A percentile compares a stretch with the other conserved stretches of the same genome.
These are phyloP conservation scores for Peromyscus californicus DNA, from an alignment of 2,113 vertebrate species.

Conservation along the genomic window DNA sequence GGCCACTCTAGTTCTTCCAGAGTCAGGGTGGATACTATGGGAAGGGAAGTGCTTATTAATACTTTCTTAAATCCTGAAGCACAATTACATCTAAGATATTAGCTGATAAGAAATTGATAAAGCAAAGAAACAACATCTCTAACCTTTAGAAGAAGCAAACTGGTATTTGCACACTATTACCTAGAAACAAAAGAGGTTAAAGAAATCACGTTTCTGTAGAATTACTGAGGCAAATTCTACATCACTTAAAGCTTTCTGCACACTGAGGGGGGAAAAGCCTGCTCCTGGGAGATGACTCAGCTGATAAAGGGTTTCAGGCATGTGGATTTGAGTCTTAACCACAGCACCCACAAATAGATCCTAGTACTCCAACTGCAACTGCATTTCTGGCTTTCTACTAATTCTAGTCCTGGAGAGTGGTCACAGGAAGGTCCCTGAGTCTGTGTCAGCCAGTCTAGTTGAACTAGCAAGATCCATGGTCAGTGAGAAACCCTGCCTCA, in stretches of 20 bases:
- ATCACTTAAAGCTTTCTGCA: conserved; percentile 34
- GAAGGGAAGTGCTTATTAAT: not conserved
- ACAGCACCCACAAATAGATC: not conserved
- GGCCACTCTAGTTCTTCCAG: not conserved
- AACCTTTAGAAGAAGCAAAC: not conserved
- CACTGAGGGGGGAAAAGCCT: not conserved
- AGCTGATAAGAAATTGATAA: conserved; percentile 53
- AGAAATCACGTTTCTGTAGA: conserved; percentile 48
- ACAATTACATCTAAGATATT: not conserved
- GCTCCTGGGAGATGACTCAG: not conserved
- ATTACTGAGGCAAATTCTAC: conserved; percentile 64
- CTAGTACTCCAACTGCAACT: too few relatives aligned
- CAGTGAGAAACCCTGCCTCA: not conserved
- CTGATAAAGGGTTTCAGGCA: not conserved
- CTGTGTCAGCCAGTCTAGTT: not conserved
- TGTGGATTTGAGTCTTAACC: not conserved
- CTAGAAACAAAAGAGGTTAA: conserved; percentile 24
- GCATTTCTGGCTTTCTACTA: not conserved
- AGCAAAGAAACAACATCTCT: conserved; percentile 55
- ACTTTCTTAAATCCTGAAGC: conserved; percentile 27
- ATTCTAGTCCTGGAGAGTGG: not conserved
- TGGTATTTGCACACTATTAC: not conserved
- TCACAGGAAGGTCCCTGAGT: not conserved
- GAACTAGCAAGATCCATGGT: not conserved
- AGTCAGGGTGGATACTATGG: not conserved